These are phyloP conservation scores for Cataglyphis livida DNA, from an alignment of 2,888 invertebrate species.

Conservation along the genomic window DNA sequence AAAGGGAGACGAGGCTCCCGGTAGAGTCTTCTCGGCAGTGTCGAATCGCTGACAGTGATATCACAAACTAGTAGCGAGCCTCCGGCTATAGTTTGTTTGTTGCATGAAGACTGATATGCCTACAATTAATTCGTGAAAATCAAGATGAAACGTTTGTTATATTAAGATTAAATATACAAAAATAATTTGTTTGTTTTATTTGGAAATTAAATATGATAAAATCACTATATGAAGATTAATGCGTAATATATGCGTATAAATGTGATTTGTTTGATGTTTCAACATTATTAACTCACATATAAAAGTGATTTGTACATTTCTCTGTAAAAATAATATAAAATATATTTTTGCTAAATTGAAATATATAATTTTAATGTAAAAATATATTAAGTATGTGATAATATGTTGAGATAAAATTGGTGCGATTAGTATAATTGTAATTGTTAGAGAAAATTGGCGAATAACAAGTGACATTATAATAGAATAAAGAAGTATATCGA, in stretches of 20 bases:
- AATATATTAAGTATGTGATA: neutral
- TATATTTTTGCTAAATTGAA: neutral
- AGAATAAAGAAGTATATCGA: neutral
- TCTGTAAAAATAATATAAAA: neutral
- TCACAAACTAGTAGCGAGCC: slow-evolving; percentile 11
- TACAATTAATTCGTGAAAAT: neutral
- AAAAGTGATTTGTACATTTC: neutral
- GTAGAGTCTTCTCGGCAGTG: slow-evolving; percentile 66
- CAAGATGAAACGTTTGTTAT: neutral
- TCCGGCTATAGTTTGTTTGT: neutral
- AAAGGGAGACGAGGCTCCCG: slow-evolving; percentile 59
- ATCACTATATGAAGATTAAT: neutral
- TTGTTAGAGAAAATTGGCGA: neutral
- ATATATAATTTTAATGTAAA: neutral
- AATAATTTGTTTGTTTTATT: neutral
- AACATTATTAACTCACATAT: neutral
- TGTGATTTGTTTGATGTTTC: neutral
- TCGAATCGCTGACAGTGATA: slow-evolving; percentile 57
- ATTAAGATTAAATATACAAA: neutral
- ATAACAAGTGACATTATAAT: neutral
- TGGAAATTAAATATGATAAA: neutral
- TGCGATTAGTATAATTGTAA: neutral
- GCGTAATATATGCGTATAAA: neutral
- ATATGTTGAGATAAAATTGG: slow-evolving; percentile 3
- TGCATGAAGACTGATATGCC: no score